Evolutionary conservation across 2,113 vertebrate species (phyloP).

Genomic region (Dasyurus viverrinus): DNA sequence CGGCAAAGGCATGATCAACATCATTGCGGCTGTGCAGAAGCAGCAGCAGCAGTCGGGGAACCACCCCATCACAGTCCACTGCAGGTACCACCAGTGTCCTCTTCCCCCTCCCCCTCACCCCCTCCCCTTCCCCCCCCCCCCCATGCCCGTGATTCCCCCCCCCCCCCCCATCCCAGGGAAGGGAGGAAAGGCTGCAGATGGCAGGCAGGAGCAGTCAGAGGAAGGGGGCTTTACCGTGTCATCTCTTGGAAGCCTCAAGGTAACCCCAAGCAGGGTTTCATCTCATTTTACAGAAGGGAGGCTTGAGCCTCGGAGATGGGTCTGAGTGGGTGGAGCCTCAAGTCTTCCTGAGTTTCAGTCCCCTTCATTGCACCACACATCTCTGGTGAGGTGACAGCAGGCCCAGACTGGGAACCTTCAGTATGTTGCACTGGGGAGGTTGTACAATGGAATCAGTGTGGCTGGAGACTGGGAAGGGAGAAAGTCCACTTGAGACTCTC

Average conservation of each 20-base stretch:
- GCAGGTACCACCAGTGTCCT: constrained; percentile 86
- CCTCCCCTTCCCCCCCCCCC: background rate
- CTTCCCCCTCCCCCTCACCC: background rate
- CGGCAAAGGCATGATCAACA: constrained; percentile 98
- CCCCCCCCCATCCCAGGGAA: no score
- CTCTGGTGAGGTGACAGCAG: background rate
- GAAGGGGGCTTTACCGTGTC: background rate
- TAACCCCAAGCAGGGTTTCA: no score
- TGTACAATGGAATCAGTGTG: background rate
- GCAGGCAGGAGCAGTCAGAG: background rate
- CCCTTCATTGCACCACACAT: background rate
- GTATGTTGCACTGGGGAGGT: background rate
- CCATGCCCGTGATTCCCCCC: background rate
- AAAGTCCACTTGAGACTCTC: background rate
- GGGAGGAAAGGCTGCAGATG: no score
- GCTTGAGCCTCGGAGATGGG: background rate
- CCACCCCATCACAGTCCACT: constrained; percentile 99
- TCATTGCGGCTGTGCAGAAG: constrained; percentile 97
- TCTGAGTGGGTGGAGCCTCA: background rate
- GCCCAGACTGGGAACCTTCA: background rate
- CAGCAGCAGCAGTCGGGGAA: constrained; percentile 99
- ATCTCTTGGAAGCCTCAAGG: background rate
- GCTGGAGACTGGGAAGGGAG: background rate
- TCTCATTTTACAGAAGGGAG: background rate
- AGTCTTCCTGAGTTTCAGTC: background rate